Conservation (phyloP, 2,797 vertebrate genomes). For the Sparus aurata region DNA sequence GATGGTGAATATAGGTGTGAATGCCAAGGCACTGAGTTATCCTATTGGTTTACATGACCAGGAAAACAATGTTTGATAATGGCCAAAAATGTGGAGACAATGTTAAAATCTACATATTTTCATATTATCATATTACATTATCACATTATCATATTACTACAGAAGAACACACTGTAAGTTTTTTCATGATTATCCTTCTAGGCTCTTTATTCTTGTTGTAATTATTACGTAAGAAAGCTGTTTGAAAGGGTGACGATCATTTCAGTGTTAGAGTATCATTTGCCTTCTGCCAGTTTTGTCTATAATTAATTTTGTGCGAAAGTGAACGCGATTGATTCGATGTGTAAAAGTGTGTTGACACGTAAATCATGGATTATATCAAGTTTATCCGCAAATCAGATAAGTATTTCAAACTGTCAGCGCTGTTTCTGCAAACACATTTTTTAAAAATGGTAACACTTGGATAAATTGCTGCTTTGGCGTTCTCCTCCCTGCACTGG, state of each 20-base stretch:
- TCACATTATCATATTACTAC: background rate
- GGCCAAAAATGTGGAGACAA: background rate
- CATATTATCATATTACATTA: background rate
- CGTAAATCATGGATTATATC: constrained; percentile 31
- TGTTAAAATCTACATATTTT: background rate
- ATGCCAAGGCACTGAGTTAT: background rate
- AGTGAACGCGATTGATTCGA: constrained; percentile 7
- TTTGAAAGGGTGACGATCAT: background rate
- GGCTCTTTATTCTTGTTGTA: background rate
- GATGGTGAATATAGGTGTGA: background rate
- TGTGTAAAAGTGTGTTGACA: constrained; percentile 12
- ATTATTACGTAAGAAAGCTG: background rate
- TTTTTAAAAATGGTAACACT: constrained; percentile 2
- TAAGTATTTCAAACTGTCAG: constrained; percentile 17
- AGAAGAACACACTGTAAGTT: background rate
- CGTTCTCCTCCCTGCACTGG: background rate
- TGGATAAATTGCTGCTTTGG: background rate
- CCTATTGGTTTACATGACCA: background rate
- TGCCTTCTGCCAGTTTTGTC: background rate
- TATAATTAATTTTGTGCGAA: background rate
- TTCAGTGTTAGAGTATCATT: no score
- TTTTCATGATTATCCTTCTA: background rate
- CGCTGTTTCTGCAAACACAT: constrained; percentile 21
- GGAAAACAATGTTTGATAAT: background rate
- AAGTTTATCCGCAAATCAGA: constrained; percentile 32